A percentile compares a stretch with the other conserved stretches of the same genome.
Conservation (phyloP, 2,113 vertebrate genomes). For the Acrocephalus arundinaceus region DNA sequence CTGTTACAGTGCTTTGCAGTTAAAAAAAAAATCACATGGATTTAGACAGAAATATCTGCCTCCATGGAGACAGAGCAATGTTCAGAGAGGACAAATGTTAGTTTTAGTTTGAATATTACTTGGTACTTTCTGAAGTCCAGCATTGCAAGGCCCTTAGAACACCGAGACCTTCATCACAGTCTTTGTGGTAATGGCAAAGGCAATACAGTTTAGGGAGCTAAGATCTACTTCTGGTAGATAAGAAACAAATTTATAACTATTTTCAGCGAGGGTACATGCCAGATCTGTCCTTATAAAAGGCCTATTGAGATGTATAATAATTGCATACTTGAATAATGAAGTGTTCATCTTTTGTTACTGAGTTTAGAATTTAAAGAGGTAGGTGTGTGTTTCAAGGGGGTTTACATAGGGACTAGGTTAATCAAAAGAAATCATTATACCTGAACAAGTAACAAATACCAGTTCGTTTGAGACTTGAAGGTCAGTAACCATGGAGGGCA, state of each 20-base stretch:
- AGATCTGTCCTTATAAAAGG: not conserved
- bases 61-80: slow-evolving; percentile 56
- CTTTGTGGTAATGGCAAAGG: not conserved
- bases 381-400: not conserved
- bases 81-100: slow-evolving; percentile 15
- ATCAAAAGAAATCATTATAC: not conserved
- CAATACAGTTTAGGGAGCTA: not conserved
- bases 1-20: slow-evolving; percentile 50
- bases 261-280: not conserved
- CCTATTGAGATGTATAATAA: not conserved
- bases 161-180: not conserved
- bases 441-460: not conserved
- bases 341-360: not conserved
- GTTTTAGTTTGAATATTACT: not conserved
- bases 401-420: not conserved
- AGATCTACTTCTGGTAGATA: not conserved
- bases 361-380: not conserved
- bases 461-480: not conserved
- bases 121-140: not conserved
- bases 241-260: not conserved
- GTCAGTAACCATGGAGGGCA: not conserved
- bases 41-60: slow-evolving; percentile 62
- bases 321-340: not conserved
- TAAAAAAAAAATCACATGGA: slow-evolving; percentile 16
- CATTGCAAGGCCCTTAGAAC: not conserved